phyloP scores from a whole-genome alignment of 1,140 invertebrate species.

The Colletes latitarsis region DNA sequence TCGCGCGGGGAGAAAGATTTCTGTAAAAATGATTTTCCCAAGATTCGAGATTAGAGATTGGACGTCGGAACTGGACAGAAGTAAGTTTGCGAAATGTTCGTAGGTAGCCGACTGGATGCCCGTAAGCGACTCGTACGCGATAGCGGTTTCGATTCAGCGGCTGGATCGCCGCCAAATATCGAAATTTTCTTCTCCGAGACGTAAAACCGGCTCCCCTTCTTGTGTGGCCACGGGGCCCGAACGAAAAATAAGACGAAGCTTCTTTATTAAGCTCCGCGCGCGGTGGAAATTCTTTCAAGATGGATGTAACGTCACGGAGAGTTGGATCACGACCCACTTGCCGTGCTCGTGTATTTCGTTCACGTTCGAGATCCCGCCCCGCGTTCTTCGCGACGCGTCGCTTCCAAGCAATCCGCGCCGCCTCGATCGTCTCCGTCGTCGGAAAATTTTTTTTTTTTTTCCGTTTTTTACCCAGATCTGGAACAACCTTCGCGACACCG shows the following conservation, averaged over 20 bases:
- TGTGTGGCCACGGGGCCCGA: slow-evolving; percentile 8
- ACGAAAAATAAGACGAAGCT: slow-evolving; percentile 13
- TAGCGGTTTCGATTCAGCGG: slow-evolving; percentile 47
- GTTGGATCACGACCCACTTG: slow-evolving; percentile 47
- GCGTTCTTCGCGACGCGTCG: slow-evolving; percentile 19
- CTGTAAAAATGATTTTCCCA: slow-evolving; percentile 1
- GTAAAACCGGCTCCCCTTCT: slow-evolving; percentile 10
- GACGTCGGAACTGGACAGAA: background rate
- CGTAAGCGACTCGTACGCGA: slow-evolving; percentile 26
- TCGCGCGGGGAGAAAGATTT: too few relatives aligned
- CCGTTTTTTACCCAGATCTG: background rate
- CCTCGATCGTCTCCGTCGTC: slow-evolving; percentile 2
- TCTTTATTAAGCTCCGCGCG: slow-evolving; percentile 27
- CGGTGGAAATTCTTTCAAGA: slow-evolving; percentile 30
- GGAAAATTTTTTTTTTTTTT: background rate
- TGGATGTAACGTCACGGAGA: slow-evolving; percentile 32
- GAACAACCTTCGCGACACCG: slow-evolving; percentile 1
- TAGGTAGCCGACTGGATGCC: slow-evolving; percentile 32
- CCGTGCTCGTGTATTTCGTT: slow-evolving; percentile 47
- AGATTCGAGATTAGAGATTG: slow-evolving; percentile 13
- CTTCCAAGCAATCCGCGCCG: slow-evolving; percentile 33
- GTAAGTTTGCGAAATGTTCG: slow-evolving; percentile 47
- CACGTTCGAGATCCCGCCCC: slow-evolving; percentile 32
- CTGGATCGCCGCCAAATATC: slow-evolving; percentile 55
- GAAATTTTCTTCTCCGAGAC: slow-evolving; percentile 47